These are phyloP conservation scores for Magallana gigas DNA, from an alignment of 1,140 invertebrate genomes.

Conservation along the genomic window DNA sequence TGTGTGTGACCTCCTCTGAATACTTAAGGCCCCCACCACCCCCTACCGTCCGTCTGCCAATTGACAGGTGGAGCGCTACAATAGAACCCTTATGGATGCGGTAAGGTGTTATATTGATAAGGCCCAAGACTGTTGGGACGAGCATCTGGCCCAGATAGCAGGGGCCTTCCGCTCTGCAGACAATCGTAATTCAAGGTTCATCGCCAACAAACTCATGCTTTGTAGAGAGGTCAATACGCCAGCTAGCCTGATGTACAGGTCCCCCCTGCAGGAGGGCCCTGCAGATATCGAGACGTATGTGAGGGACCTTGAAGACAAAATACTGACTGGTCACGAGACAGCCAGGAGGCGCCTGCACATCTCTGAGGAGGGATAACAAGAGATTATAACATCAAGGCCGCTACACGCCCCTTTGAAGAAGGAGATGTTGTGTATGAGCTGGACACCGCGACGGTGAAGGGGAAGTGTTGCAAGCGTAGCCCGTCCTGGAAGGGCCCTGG, in stretches of 20 bases:
- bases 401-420: no score
- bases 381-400: no score
- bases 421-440: no score
- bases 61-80: constrained; percentile 40
- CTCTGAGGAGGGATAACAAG: no score
- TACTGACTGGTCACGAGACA: no score
- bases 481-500: no score
- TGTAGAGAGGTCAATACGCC: constrained; percentile 29
- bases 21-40: constrained; percentile 41
- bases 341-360: no score
- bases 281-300: no score
- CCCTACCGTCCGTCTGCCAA: constrained; percentile 48
- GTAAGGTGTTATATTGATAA: constrained; percentile 42
- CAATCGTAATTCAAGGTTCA: constrained; percentile 1
- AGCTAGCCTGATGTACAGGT: not conserved
- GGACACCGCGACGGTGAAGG: no score
- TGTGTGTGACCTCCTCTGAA: constrained; percentile 11
- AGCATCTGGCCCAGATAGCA: not conserved
- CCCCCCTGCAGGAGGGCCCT: not conserved
- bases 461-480: no score
- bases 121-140: not conserved
- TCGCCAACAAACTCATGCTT: constrained; percentile 23
- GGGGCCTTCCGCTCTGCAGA: not conserved
- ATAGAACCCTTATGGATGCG: constrained; percentile 43
- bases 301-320: no score